Evolutionary conservation across 2,113 vertebrate genomes (phyloP), one percentile per base, ranked within the genome.

Genomic region (Tenebrosternarchus preto): DNA sequence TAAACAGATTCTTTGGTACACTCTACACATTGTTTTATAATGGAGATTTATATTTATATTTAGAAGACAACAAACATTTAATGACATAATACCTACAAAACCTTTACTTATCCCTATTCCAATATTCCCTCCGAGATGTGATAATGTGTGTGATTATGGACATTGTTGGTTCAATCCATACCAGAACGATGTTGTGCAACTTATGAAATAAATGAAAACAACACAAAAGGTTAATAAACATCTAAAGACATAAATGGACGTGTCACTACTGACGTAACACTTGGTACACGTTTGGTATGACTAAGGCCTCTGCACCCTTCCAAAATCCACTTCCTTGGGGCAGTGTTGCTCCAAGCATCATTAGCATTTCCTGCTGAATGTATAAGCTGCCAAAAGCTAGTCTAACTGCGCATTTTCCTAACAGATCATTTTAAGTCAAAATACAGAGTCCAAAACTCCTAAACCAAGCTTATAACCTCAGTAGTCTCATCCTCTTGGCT

Each of bases 401-500:
- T 67, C 36, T 75, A 50, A 55, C 72, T 57, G 31, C 19, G 53
- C 67, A 36, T 77, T 50, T 77, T 66, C 25, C 27, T 24, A 19
- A 46, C 12, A 66, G 43, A 50, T 50, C 43, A 9, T 15, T 50
- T 50, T 15, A 50, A 15, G 43, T n/a, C n/a, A n/a, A n/a, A n/a
- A n/a, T n/a, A n/a, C 43, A 50, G 2, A 50, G 43, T 50, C 43
- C 17, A 36, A 7, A 69, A 53, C 17, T 57, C 68, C 60, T 80
- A 84, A 66, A 84, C 80, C 55, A 70, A 80, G 66, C 76, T 83
- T 12, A 72, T 76, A 29, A 72, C 25, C 72, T 82, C 69, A 57
- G 36, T 36, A 60, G 78, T 73, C 66, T 95, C 95, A 0, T 96
- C 95, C 80, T 95, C 94, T 67, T 89, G 91, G 69, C 87, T 93